These are phyloP conservation scores for Dasysyrphus tricinctus DNA, from an alignment of 2,888 invertebrate genomes.

Conservation along the genomic window DNA sequence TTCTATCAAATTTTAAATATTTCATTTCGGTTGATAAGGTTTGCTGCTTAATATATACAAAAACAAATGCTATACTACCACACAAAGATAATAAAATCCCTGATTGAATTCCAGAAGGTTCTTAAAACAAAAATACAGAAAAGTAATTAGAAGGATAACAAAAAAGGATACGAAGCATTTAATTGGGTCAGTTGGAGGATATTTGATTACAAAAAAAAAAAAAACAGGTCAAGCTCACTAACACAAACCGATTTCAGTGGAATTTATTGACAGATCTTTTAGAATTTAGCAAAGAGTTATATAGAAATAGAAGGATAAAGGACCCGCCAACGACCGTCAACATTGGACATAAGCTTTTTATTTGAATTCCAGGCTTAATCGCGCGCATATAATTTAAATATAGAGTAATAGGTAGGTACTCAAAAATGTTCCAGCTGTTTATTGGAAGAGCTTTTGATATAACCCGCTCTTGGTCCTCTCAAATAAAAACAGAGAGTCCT, in stretches of 20 bases:
- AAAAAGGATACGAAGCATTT: slow-evolving; percentile 18
- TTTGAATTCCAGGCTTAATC: slow-evolving; percentile 46
- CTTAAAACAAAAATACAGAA: slow-evolving; percentile 20
- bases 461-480: neutral
- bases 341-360: slow-evolving; percentile 24
- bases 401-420: slow-evolving; percentile 1
- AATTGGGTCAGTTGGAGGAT: slow-evolving; percentile 67
- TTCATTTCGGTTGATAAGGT: slow-evolving; percentile 10
- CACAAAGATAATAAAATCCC: slow-evolving; percentile 28
- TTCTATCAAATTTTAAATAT: neutral
- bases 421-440: slow-evolving; percentile 56
- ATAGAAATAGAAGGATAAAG: neutral
- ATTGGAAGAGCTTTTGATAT: slow-evolving; percentile 62
- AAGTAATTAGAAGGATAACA: slow-evolving; percentile 17
- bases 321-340: neutral
- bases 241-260: neutral
- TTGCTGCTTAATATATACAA: neutral
- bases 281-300: slow-evolving; percentile 24
- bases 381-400: slow-evolving; percentile 55
- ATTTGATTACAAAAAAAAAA: slow-evolving; percentile 33
- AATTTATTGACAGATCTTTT: slow-evolving; percentile 41
- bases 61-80: slow-evolving; percentile 49
- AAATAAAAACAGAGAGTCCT: slow-evolving; percentile 6
- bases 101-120: slow-evolving; percentile 50
- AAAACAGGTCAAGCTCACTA: slow-evolving; percentile 55